Base-by-base conservation (phyloP, 2,888 invertebrate genomes). In the Megamerina dolium region DNA sequence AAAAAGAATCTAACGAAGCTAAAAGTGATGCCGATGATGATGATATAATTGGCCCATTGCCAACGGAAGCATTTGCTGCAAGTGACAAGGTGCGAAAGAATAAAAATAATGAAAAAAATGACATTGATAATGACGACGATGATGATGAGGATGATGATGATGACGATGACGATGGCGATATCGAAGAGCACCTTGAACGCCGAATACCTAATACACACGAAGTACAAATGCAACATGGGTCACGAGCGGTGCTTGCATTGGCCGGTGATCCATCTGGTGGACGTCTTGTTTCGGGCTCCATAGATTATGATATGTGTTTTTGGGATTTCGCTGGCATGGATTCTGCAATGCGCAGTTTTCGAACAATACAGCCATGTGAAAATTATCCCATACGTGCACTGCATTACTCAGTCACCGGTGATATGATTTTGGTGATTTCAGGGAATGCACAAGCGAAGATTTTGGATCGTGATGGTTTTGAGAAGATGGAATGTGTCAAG, bases 321-420 rank as follows among this genome's bases (percentile, higher is more conserved):
- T 99, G 94, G 94, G 99, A 99, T 67, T 99, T 99, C 75, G 91
- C 94, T 49, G 97, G 96, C 4, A 97, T 99, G 95, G 95, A 97
- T 67, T 81, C 88, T 0, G 82, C 87, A 1, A 79, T 94, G 75
- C 82, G 87, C 39, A 89, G 93, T 36, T 99, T 96, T 68, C 80
- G 96, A 17, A 87, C 87, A 0, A 74, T 95, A n/a, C 87, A 88
- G 53, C 96, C 97, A 0, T 94, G 94, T 64, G 96, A 96, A 70
- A 89, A 87, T 66, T 94, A 99, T 70, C 92, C 93, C 0, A 93
- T 99, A 46, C 84, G 85, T 52, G 81, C 84, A 1, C 51, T 72
- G 0, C 87, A 94, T 57, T 99, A 95, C 71, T 95, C 94, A 0
- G 82, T 83, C 1, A 96, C 94, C 0, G 97, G 97, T 0, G 99